Base-by-base conservation (phyloP, 2,888 invertebrate genomes). In the Ennomos fuscantarius region DNA sequence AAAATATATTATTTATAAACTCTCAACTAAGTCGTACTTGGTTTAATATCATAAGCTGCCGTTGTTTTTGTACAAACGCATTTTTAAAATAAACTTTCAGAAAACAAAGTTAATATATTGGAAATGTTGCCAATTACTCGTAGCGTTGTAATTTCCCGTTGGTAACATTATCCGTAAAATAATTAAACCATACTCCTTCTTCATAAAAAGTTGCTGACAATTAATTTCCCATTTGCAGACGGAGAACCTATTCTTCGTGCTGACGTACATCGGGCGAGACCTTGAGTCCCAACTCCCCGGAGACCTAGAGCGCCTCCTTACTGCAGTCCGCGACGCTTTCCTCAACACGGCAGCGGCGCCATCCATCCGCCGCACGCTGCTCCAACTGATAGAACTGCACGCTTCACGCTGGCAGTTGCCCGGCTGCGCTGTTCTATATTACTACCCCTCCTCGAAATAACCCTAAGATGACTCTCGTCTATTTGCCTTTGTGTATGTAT, bases 381-480 rank as follows among this genome's bases (percentile, higher is more conserved):
- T 98, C 63, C 98, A 98, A 86, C 93, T 98, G 55, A 97, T 98
- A 69, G 98, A 98, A 85, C 93, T 98, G 55, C 96, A 97, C 85
- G 97, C 98, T 1, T 96, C 97, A 0, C 95, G 96, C 83, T 98
- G 98, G 98, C 96, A 97, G 82, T 93, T 98, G 66, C 96, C 97
- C 13, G 97, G 97, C 54, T 96, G 97, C 46, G 97, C 98, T 3
- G 96, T 98, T 52, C 94, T 97, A 55, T 98, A 98, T 86, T 98
- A 98, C 89, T 96, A 96, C 86, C 96, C 96, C 50, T 93, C 93
- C 58, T 89, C 93, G 56, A 94, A 94, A 76, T 93, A 87, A 15
- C 3, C 31, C 37, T 9, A 33, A 32, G 40, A 13, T 11, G 40
- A 32, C 31, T 43, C 11, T 11, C 12, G 11, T 33, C 42, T 15